Evolutionary conservation across 2,797 vertebrate species (phyloP).

Genomic region (Mustela erminea): DNA sequence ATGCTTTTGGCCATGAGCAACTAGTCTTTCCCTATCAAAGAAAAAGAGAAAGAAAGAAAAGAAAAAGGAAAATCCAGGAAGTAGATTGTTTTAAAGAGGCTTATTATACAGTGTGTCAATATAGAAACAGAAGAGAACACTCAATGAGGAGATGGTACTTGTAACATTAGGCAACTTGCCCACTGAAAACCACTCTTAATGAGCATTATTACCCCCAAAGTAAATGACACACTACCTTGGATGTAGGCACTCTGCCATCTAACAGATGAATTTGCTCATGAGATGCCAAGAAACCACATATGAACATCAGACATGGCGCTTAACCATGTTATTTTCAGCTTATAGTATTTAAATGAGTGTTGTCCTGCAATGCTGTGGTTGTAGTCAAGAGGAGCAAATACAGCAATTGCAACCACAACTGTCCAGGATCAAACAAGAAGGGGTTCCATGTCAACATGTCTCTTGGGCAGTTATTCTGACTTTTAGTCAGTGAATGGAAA

Average conservation of each 20-base stretch:
- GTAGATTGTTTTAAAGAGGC: slow-evolving; percentile 21
- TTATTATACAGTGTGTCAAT: not conserved
- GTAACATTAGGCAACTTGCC: slow-evolving; percentile 52
- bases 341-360: slow-evolving; percentile 76
- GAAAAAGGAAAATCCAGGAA: not conserved
- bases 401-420: not conserved
- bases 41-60: too few relatives aligned
- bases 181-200: slow-evolving; percentile 40
- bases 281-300: slow-evolving; percentile 78
- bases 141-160: slow-evolving; percentile 60
- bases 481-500: slow-evolving; percentile 6
- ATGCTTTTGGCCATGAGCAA: not conserved
- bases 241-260: slow-evolving; percentile 63
- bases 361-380: slow-evolving; percentile 52
- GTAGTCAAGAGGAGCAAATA: slow-evolving; percentile 69
- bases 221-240: slow-evolving; percentile 57
- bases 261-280: slow-evolving; percentile 76
- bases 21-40: not conserved
- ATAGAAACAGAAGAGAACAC: slow-evolving; percentile 66
- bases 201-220: slow-evolving; percentile 41
- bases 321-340: slow-evolving; percentile 80
- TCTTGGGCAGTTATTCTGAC: not conserved
- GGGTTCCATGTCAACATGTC: not conserved
- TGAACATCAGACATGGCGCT: slow-evolving; percentile 80
- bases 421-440: not conserved